Evolutionary conservation across 2,797 vertebrate genomes (phyloP), one percentile per base, ranked within the genome.

Genomic region (Rhinophrynus dorsalis): DNA sequence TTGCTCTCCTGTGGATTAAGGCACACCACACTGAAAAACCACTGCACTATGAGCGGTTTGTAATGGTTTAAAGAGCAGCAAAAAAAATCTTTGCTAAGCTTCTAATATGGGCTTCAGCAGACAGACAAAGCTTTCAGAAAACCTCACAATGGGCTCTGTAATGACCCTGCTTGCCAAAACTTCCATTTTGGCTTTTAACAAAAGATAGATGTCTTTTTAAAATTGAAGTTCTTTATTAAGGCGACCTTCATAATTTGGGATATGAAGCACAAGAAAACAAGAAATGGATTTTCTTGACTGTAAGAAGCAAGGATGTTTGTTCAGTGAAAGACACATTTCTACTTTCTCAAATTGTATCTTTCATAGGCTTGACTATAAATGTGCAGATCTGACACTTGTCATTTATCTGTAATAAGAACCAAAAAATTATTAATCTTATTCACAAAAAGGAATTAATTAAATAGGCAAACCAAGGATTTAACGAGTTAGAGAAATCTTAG

Each of bases 21-120:
- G 62, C 55, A 60, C 17, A 65, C 70, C 70, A 60, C 62, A 73
- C 27, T 67, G 67, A 67, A 65, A 44, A 66, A 73, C 70, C 70
- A 45, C 55, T 33, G 62, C 62, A 60, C 62, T 73, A 55, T 48
- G 55, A 73, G 70, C 37, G 45, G 70, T 60, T 66, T 59, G 47
- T 73, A 73, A 73, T 73, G 70, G 61, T 73, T 73, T 73, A 66
- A 66, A 73, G 62, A 73, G 70, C 62, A 59, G 55, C 50, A 66
- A 44, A 29, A 55, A 13, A 29, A 69, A 70, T 51, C 55, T 52
- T 33, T 59, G 33, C 55, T 60, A 67, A 66, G 70, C 70, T 66
- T 60, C 62, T 66, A 73, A 66, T 73, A 60, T 52, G 47, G 48
- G 55, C 40, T 60, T 45, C 45, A 20, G 62, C 37, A 73, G 70